Percentiles rank a stretch among this genome's conserved stretches.
Conservation (phyloP, 2,888 invertebrate genomes). For the Corythucha ciliata region DNA sequence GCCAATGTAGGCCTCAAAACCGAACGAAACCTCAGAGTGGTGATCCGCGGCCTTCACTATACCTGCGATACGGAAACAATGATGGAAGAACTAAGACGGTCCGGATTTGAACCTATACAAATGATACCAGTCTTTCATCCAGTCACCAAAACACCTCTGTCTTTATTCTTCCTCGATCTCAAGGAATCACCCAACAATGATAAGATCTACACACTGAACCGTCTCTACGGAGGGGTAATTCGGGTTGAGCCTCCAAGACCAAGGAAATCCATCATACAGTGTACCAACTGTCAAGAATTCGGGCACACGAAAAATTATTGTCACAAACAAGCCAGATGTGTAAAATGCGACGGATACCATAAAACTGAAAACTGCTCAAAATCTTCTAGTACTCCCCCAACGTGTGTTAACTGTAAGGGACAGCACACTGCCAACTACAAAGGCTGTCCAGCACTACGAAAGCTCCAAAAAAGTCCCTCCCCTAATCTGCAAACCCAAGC, state of each 20-base stretch:
- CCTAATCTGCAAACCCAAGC: too few relatives aligned
- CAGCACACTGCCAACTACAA: constrained; percentile 8
- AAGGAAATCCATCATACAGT: neutral
- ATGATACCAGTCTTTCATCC: too few relatives aligned
- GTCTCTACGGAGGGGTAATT: too few relatives aligned
- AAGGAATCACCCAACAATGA: too few relatives aligned
- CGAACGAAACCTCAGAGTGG: neutral
- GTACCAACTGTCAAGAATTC: constrained; percentile 7
- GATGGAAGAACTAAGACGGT: too few relatives aligned
- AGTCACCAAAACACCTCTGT: too few relatives aligned
- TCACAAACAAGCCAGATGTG: constrained; percentile 3
- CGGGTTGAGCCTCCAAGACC: constrained; percentile 8
- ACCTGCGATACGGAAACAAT: too few relatives aligned
- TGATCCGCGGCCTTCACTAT: too few relatives aligned
- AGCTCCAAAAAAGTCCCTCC: constrained; percentile 9
- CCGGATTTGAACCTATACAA: too few relatives aligned
- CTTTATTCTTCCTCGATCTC: too few relatives aligned
- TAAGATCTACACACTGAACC: too few relatives aligned
- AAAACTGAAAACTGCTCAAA: neutral
- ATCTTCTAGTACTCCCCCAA: neutral
- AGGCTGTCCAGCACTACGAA: constrained; percentile 3
- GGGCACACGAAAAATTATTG: constrained; percentile 13
- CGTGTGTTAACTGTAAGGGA: constrained; percentile 2
- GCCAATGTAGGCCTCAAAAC: neutral
- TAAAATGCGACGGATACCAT: constrained; percentile 7